Evolutionary conservation across 2,888 invertebrate species (phyloP), one percentile per base, ranked within the genome.

Genomic region (Himalopsyche anomala): DNA sequence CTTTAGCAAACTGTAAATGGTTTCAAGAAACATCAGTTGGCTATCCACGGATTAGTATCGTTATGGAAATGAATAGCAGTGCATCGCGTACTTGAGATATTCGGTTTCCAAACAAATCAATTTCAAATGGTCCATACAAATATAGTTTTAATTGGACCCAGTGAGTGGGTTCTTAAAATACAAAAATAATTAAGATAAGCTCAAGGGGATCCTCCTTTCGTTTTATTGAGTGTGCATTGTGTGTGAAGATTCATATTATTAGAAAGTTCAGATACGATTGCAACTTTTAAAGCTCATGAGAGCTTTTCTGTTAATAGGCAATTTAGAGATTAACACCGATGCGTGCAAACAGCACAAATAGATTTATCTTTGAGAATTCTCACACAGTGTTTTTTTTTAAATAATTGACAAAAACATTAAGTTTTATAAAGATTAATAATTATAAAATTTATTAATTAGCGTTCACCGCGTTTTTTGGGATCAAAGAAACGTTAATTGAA

Each of bases 161-260:
- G 62, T 62, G 62, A 62, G 62, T 62, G 62, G 62, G 62, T 62
- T 62, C 62, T 62, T 62, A 62, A 62, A 62, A 62, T 62, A 62
- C 62, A 62, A 19, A 62, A 62, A 62, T 62, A 62, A 62, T 62
- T 62, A 62, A 62, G 62, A 62, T 62, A 62, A 62, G 62, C 62
- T 62, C 62, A 62, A 62, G 62, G 62, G 62, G 62, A 19, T 19
- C n/a, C 62, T 19, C 62, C 28, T 62, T 62, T 62, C 19, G 62
- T 62, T 62, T 62, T 62, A 62, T 62, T 62, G 62, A 62, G 19
- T 62, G 62, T 9, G 28, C 62, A 62, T 62, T 62, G 62, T 62
- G 62, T 62, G 62, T 62, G 62, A 62, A 62, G 62, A 62, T 62
- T 62, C 28, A 28, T 62, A 62, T 62, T 62, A 62, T 11, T 62